phyloP scores from a whole-genome alignment of 2,113 vertebrate species.

The Amblyornis subalaris region DNA sequence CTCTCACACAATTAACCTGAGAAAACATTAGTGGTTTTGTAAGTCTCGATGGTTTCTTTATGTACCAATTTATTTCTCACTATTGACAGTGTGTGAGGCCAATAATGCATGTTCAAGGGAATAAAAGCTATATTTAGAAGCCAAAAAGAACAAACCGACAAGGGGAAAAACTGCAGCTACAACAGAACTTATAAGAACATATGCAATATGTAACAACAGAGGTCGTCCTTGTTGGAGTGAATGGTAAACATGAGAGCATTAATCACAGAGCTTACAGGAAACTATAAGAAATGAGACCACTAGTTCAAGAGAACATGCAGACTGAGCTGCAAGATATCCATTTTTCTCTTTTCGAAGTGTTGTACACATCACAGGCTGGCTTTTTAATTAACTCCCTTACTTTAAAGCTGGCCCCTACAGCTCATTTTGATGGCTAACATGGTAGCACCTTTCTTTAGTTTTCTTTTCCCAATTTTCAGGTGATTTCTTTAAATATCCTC shows the following conservation, averaged over 20 bases:
- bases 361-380: not conserved
- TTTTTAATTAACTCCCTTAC: not conserved
- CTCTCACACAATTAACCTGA: not conserved
- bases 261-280: not conserved
- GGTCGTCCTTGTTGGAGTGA: not conserved
- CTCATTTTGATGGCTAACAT: not conserved
- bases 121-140: slow-evolving; percentile 12
- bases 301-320: not conserved
- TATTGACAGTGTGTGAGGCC: not conserved
- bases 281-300: not conserved
- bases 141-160: slow-evolving; percentile 3
- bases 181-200: not conserved
- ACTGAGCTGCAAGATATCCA: not conserved
- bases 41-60: not conserved
- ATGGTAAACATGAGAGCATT: not conserved
- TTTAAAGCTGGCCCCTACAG: not conserved
- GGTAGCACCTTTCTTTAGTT: not conserved
- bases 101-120: not conserved
- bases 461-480: not conserved
- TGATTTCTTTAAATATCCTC: not conserved
- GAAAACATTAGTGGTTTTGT: slow-evolving; percentile 16
- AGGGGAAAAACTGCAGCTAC: not conserved
- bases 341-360: not conserved
- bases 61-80: not conserved
- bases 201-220: not conserved